Evolutionary conservation across 2,113 vertebrate species (phyloP), one percentile per base, ranked within the genome.

Genomic region (Mungos mungo): DNA sequence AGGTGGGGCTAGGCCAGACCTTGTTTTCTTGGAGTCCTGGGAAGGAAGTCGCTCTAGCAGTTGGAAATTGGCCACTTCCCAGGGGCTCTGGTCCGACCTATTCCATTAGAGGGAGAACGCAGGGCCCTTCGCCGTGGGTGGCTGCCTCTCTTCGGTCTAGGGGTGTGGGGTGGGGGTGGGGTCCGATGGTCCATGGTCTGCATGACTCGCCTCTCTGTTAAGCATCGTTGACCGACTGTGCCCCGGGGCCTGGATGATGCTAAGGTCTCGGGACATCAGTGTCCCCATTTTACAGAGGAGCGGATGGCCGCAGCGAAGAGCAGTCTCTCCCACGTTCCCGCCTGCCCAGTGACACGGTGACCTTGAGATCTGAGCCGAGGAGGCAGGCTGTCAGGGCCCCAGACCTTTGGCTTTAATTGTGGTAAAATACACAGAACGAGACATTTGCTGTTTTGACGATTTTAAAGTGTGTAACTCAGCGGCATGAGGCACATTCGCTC

Each of bases 1-100:
- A 92, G 13, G 35, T 95, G 97, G 63, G 47, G 23, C 83, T 84
- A 87, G 97, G 85, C 90, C 86, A 76, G 97, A 27, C 19, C 25
- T 83, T 27, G 38, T 41, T 89, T 88, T 72, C 54, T 60, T 35
- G 77, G 79, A 29, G 77, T 21, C 33, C 35, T 31, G 79, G 65
- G 41, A 76, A 72, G 35, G 38, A 35, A 45, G 4, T 45, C 29
- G 47, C 35, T 60, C 12, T 50, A 1, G 63, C 52, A 3, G 7
- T 14, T 50, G 21, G 68, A n/a, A 38, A 86, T n/a, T 19, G 25
- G 57, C 54, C 14, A 16, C 35, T 27, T 45, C 7, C 77, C 54
- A 29, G 79, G 83, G 82, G 38, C 38, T 71, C 33, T 1, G 3
- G 71, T 3, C n/a, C 21, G 57, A 60, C 57, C 50, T 52, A 23